Conservation (phyloP, 1,140 invertebrate species). For the Hyposmocoma kahamanoa region DNA sequence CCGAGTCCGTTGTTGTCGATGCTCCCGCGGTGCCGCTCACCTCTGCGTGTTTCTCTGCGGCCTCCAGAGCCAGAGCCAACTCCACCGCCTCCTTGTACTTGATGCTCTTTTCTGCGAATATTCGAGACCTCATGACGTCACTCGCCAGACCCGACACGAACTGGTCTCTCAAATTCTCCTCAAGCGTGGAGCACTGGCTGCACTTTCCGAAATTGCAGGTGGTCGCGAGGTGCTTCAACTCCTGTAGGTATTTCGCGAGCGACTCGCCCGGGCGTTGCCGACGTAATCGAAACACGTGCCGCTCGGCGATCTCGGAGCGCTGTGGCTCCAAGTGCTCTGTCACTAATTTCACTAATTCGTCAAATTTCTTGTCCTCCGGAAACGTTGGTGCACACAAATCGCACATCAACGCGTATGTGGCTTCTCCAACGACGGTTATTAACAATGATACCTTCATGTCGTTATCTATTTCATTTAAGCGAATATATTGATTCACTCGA, state of each 20-base stretch:
- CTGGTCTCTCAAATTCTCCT: slow-evolving; percentile 11
- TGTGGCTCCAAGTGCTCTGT: slow-evolving; percentile 12
- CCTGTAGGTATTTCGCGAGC: slow-evolving; percentile 8
- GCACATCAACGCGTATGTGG: slow-evolving; percentile 10
- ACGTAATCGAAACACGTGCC: slow-evolving; percentile 10
- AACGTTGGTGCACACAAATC: slow-evolving; percentile 8
- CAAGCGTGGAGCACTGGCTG: not conserved
- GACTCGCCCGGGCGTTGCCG: slow-evolving; percentile 7
- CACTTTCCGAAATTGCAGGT: slow-evolving; percentile 10
- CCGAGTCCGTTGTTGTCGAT: not conserved
- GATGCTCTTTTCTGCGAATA: slow-evolving; percentile 12
- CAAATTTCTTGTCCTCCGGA: slow-evolving; percentile 6
- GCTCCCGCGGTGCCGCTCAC: slow-evolving; percentile 1
- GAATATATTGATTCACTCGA: slow-evolving; percentile 4
- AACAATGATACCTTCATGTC: slow-evolving; percentile 7
- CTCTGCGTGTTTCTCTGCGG: slow-evolving; percentile 10
- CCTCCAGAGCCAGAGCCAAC: slow-evolving; percentile 6
- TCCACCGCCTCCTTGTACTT: slow-evolving; percentile 8
- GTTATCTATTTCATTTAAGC: slow-evolving; percentile 8
- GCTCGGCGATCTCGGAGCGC: slow-evolving; percentile 13
- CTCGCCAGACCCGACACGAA: slow-evolving; percentile 14
- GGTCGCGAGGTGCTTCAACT: slow-evolving; percentile 6
- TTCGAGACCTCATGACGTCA: slow-evolving; percentile 12
- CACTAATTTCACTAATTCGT: slow-evolving; percentile 3
- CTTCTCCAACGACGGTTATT: slow-evolving; percentile 9